Evolutionary conservation across 2,113 vertebrate species (phyloP), one percentile per base, ranked within the genome.

Genomic region (Antigone vipio): DNA sequence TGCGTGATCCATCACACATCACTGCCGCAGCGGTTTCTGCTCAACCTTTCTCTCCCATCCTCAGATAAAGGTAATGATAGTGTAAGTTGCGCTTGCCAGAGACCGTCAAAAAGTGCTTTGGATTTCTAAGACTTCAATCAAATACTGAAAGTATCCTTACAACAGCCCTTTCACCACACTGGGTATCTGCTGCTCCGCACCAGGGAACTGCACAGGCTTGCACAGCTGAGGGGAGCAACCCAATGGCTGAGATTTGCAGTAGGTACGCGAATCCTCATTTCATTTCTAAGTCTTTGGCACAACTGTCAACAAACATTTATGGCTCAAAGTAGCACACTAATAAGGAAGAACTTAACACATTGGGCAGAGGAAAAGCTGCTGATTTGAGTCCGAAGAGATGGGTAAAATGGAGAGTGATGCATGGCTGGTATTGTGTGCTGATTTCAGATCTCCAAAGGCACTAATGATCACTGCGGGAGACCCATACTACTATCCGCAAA

Each of bases 341-440:
- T 80, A 83, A 45, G 22, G 75, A 52, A 88, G 16, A 82, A 62
- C 44, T 68, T 79, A 67, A 85, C 34, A 40, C 12, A n/a, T 0
- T 7, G 49, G 5, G 9, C n/a, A 73, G 38, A 78, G 15, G 64
- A 82, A 76, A 66, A 66, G 44, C 26, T 68, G 49, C 12, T 50
- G 42, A 83, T 62, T 62, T 2, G 4, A 72, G 26, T 63, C 27
- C 14, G 21, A 87, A 53, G 52, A 52, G 44, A 64, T 9, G 11
- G 34, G 30, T 76, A 84, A 89, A 85, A 76, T 3, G 11, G 38
- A 69, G 15, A 68, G 19, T 12, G 34, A 84, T 27, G 56, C 4
- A 0, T 20, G 5, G 38, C 40, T 79, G 26, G 18, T 21, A 29
- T 0, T n/a, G 22, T 44, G 56, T 5, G 11, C 21, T 19, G 19